phyloP scores from a whole-genome alignment of 1,140 invertebrate species.

The Drosophila neocordata region DNA sequence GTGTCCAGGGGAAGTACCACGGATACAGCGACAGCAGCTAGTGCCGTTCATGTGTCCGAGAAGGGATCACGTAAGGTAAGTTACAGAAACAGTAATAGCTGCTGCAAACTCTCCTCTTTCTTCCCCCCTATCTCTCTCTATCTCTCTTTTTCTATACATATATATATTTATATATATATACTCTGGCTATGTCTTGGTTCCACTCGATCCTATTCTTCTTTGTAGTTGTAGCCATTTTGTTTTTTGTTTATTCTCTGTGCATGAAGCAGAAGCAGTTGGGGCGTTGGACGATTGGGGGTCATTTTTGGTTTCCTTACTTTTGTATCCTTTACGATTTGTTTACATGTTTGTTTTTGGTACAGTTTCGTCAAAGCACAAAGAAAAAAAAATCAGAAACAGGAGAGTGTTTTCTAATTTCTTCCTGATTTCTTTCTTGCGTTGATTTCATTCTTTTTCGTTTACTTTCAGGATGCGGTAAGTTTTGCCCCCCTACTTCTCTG shows the following conservation, averaged over 20 bases:
- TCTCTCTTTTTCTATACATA: not conserved
- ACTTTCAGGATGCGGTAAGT: constrained; percentile 83
- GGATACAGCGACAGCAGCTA: constrained; percentile 49
- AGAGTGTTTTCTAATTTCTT: constrained; percentile 26
- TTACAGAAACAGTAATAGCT: not conserved
- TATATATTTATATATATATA: not conserved
- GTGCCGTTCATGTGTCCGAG: constrained; percentile 61
- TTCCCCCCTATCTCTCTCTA: not conserved
- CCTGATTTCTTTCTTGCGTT: constrained; percentile 78
- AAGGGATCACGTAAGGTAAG: constrained; percentile 81
- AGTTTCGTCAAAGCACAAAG: not conserved
- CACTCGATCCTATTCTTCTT: constrained; percentile 29
- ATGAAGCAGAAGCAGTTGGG: constrained; percentile 43
- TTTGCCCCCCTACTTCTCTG: constrained; percentile 45
- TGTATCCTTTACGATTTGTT: constrained; percentile 14
- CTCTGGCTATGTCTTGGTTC: constrained; percentile 8
- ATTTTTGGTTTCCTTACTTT: constrained; percentile 24
- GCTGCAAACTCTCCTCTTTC: no score
- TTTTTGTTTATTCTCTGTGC: constrained; percentile 39
- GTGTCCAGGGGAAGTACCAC: constrained; percentile 50
- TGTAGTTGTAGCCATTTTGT: constrained; percentile 41
- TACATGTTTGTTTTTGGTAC: constrained; percentile 8
- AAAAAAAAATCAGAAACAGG: not conserved
- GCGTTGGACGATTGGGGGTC: not conserved
- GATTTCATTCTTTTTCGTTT: constrained; percentile 79